Percentiles rank a stretch among this genome's conserved stretches.
phyloP scores from a whole-genome alignment of 2,113 vertebrate genomes.

The Oncorhynchus clarkii region DNA sequence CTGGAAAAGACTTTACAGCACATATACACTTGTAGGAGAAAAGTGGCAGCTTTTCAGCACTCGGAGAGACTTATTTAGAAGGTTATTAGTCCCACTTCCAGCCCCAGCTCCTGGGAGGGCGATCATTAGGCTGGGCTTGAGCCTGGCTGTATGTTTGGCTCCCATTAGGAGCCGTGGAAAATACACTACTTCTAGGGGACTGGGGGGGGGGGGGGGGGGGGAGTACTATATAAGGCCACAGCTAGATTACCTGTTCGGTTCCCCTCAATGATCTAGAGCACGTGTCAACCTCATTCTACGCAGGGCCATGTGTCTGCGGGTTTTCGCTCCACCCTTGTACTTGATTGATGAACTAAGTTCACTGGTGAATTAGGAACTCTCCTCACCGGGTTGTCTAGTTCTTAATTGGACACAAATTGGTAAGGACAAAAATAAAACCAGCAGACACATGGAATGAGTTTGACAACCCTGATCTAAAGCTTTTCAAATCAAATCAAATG shows the following conservation, averaged over 20 bases:
- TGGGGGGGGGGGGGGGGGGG: neutral
- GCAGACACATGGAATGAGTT: too few species aligned
- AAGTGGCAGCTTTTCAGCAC: constrained; percentile 61
- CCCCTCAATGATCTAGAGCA: neutral
- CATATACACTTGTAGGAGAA: constrained; percentile 53
- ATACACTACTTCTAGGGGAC: neutral
- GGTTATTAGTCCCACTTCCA: constrained; percentile 67
- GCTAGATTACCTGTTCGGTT: neutral
- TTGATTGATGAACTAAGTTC: too few species aligned
- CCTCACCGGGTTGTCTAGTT: too few species aligned
- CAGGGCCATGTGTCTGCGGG: too few species aligned
- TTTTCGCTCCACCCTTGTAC: too few species aligned
- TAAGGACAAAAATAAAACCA: too few species aligned
- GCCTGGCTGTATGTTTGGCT: constrained; percentile 48
- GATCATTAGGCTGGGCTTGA: constrained; percentile 50
- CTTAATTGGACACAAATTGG: too few species aligned
- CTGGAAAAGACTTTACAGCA: constrained; percentile 54
- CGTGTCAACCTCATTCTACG: too few species aligned
- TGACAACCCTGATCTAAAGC: too few species aligned
- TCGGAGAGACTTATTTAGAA: constrained; percentile 59
- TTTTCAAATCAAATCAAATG: too few species aligned
- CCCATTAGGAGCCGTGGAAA: constrained; percentile 50
- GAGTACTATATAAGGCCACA: neutral
- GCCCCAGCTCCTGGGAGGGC: constrained; percentile 54
- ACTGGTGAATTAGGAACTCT: too few species aligned